A percentile compares a stretch with the other conserved stretches of the same genome.
These are phyloP conservation scores for Acrobeloides nanus DNA, from an alignment of 2,888 invertebrate species.

Conservation along the genomic window DNA sequence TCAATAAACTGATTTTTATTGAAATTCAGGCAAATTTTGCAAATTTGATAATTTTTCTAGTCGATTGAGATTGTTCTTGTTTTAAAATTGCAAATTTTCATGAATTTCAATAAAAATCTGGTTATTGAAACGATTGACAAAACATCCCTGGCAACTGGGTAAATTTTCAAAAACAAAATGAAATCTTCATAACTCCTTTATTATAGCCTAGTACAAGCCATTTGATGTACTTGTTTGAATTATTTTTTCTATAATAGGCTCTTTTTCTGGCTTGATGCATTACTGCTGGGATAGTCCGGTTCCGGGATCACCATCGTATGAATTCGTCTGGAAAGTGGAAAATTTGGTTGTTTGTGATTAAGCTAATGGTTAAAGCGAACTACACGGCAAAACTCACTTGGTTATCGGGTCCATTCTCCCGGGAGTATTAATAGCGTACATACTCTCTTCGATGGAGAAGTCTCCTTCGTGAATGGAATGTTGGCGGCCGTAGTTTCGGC, in stretches of 20 bases:
- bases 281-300: constrained; percentile 36
- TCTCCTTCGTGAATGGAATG: constrained; percentile 52
- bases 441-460: constrained; percentile 51
- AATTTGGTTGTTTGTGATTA: constrained; percentile 3
- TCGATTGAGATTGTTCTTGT: too few relatives aligned
- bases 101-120: too few relatives aligned
- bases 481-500: constrained; percentile 19
- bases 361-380: not conserved
- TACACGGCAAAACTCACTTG: constrained; percentile 30
- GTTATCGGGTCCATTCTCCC: constrained; percentile 39
- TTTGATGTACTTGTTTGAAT: constrained; percentile 2
- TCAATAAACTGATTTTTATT: too few relatives aligned
- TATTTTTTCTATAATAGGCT: constrained; percentile 17
- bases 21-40: too few relatives aligned
- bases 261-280: constrained; percentile 19
- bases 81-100: too few relatives aligned
- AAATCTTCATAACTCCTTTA: too few relatives aligned
- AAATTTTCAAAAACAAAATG: too few relatives aligned
- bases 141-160: too few relatives aligned
- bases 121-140: too few relatives aligned
- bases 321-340: constrained; percentile 24
- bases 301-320: constrained; percentile 41
- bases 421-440: constrained; percentile 51
- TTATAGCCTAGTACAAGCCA: too few relatives aligned
- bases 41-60: too few relatives aligned